Evolutionary conservation across 2,797 vertebrate genomes (phyloP).

Genomic region (Clarias fuscus): DNA sequence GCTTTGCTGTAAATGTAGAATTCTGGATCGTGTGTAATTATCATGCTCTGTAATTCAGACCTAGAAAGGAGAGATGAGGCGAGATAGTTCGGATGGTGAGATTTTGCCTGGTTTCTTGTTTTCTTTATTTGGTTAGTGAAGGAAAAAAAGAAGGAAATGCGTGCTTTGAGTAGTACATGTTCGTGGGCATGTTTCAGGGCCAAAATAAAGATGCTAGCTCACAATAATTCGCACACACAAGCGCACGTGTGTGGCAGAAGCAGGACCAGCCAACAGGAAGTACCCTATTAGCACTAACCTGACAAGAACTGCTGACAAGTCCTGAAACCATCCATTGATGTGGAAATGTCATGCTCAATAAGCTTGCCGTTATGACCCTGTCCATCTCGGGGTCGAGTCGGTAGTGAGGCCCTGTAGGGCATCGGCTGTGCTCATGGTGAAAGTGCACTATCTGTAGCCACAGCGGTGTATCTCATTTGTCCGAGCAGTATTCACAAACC

Average conservation of each 20-base stretch:
- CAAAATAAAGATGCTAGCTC: background rate
- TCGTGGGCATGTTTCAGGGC: background rate
- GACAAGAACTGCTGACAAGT: slow-evolving; percentile 47
- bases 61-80: background rate
- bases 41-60: slow-evolving; percentile 14
- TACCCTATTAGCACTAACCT: slow-evolving; percentile 40
- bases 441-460: slow-evolving; percentile 20
- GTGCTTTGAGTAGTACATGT: background rate
- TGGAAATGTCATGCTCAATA: slow-evolving; percentile 46
- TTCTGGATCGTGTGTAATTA: slow-evolving; percentile 25
- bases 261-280: slow-evolving; percentile 40
- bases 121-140: slow-evolving; percentile 10
- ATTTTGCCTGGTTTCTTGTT: background rate
- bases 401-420: background rate
- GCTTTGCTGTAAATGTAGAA: slow-evolving; percentile 35
- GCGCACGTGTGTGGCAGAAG: slow-evolving; percentile 31
- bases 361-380: slow-evolving; percentile 40
- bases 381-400: slow-evolving; percentile 21
- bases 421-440: slow-evolving; percentile 2
- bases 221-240: background rate
- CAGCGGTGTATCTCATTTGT: slow-evolving; percentile 5
- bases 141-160: too few species aligned
- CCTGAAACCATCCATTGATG: slow-evolving; percentile 40
- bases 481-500: slow-evolving; percentile 37
- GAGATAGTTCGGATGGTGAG: background rate